A percentile compares a stretch with the other conserved stretches of the same genome.
These are phyloP conservation scores for Blastomussa wellsi DNA, from an alignment of 92 coral and sea anemone genomes.

Conservation along the genomic window DNA sequence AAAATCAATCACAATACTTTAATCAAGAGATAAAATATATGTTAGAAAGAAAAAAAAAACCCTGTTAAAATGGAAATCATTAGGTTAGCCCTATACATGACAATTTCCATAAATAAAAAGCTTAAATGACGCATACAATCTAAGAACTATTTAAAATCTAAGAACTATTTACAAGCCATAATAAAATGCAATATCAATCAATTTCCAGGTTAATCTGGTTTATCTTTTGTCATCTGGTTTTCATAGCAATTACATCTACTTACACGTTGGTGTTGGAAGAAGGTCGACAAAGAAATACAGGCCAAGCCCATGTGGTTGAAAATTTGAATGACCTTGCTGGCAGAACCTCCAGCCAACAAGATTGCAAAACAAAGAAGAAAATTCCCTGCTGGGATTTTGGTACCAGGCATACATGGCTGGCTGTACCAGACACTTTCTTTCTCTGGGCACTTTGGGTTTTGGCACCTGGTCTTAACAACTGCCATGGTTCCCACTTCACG, in stretches of 20 bases:
- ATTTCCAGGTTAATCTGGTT: conserved; percentile 5
- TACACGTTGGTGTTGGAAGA: conserved; percentile 59
- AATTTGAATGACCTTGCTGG: conserved; percentile 45
- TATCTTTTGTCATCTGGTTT: too few species aligned
- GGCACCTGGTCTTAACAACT: conserved; percentile 45
- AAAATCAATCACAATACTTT: too few species aligned
- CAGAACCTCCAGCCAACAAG: conserved; percentile 57
- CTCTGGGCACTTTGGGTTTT: conserved; percentile 41
- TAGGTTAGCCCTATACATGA: neutral
- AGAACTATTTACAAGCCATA: conserved; percentile 7
- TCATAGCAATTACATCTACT: neutral
- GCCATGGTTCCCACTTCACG: conserved; percentile 57
- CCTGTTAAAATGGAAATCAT: neutral
- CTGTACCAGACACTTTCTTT: conserved; percentile 44
- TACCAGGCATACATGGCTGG: conserved; percentile 68
- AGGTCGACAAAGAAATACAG: conserved; percentile 44
- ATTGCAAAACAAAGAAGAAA: conserved; percentile 62
- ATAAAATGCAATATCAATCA: neutral
- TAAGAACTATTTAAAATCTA: too few species aligned
- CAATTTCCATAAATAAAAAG: neutral
- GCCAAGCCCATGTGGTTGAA: conserved; percentile 57
- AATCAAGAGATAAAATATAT: too few species aligned
- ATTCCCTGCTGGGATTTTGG: conserved; percentile 63
- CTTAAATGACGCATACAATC: neutral
- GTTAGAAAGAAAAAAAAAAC: too few species aligned